Evolutionary conservation across 2,888 invertebrate genomes (phyloP).

Genomic region (Morpho helenor): DNA sequence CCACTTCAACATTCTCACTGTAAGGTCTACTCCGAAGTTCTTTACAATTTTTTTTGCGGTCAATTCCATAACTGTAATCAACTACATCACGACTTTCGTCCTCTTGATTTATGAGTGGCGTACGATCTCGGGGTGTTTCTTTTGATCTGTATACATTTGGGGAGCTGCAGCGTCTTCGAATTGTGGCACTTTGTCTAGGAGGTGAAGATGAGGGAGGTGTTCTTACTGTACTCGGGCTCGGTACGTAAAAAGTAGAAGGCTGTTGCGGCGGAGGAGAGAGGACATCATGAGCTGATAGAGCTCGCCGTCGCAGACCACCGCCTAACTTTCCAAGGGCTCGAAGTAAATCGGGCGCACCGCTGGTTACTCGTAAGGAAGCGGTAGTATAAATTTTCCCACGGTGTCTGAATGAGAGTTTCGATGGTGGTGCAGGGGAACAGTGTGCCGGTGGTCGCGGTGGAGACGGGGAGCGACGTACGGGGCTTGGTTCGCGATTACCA

Average conservation of each 20-base stretch:
- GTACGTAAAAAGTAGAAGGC: slow-evolving; percentile 85
- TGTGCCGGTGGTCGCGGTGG: slow-evolving; percentile 71
- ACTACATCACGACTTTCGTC: slow-evolving; percentile 66
- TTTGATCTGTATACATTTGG: slow-evolving; percentile 66
- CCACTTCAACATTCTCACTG: slow-evolving; percentile 69
- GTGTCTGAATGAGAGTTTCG: slow-evolving; percentile 70
- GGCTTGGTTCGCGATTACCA: slow-evolving; percentile 74
- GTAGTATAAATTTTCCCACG: slow-evolving; percentile 74
- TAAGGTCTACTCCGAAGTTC: slow-evolving; percentile 62
- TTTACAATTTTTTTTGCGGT: slow-evolving; percentile 52
- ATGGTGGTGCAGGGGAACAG: slow-evolving; percentile 69
- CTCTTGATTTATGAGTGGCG: slow-evolving; percentile 56
- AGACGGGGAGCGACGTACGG: slow-evolving; percentile 78
- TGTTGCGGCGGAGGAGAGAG: slow-evolving; percentile 77
- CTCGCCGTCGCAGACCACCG: slow-evolving; percentile 82
- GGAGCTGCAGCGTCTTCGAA: slow-evolving; percentile 66
- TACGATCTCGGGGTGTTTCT: slow-evolving; percentile 50
- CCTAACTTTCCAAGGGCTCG: slow-evolving; percentile 85
- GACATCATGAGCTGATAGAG: slow-evolving; percentile 85
- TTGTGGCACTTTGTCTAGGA: slow-evolving; percentile 54
- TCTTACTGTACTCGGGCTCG: slow-evolving; percentile 77
- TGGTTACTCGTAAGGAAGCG: slow-evolving; percentile 69
- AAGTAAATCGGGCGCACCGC: slow-evolving; percentile 82
- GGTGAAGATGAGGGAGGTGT: slow-evolving; percentile 66
- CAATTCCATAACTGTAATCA: slow-evolving; percentile 55